Evolutionary conservation across 2,113 vertebrate species (phyloP), one percentile per base, ranked within the genome.

Genomic region (Chrysemys picta): DNA sequence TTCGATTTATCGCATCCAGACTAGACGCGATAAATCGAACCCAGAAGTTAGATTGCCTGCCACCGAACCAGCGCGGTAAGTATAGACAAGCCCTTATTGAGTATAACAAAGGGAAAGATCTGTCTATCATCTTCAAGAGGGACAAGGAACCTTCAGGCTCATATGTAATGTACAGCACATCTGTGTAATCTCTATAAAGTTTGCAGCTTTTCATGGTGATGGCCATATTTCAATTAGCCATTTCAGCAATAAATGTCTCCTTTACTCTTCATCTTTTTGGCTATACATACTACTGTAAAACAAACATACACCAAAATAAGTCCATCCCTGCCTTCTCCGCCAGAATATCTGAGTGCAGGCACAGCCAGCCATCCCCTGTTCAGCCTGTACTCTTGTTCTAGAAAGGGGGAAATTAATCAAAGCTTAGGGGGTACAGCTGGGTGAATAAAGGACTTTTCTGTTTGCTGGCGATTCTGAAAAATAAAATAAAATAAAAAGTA

Each of bases 401-500:
- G 82, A 90, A 90, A 38, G 90, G 94, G 89, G 93, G 86, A 96
- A 95, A 89, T 0, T 0, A 83, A 57, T 94, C 93, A 96, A 92
- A 92, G 78, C 89, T 42, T 53, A 88, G 8, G 31, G 62, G n/a
- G 62, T 65, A 65, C 62, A 65, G 62, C 14, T 17, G 29, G 31
- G 16, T 14, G 25, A 65, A 35, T 65, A 65, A 65, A 17, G 31
- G 31, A 35, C 17, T 65, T 65, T 65, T 17, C 14, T 65, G 7
- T 19, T 65, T 65, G 31, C 31, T 19, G 6, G 31, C 8, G 17
- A 35, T 35, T 65, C 62, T 65, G 31, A 65, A 65, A 65, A 35
- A 65, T 65, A n/a, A n/a, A n/a, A n/a, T 42, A 65, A 35, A 65
- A 59, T 62, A 62, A 62, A 62, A 31, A 31, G 16, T 65, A 14